A percentile compares a stretch with the other conserved stretches of the same genome.
Evolutionary conservation across 2,113 vertebrate genomes (phyloP).

Genomic region (Spheniscus mendiculus): DNA sequence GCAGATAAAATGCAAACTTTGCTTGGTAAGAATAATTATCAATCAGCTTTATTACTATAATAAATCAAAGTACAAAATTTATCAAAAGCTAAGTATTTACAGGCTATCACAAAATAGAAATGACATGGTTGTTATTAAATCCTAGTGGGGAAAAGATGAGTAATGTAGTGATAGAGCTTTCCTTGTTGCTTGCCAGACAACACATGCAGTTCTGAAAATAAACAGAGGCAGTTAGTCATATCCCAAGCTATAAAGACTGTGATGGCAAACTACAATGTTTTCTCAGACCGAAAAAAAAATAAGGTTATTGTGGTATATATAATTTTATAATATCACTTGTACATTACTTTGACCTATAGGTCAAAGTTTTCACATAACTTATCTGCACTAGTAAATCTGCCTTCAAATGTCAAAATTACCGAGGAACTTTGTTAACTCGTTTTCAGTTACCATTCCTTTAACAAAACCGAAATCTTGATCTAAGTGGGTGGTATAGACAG

Average conservation of each 20-base stretch:
- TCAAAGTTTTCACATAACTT: not conserved
- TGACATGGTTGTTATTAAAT: not conserved
- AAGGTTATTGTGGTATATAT: not conserved
- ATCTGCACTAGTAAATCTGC: not conserved
- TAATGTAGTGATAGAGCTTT: not conserved
- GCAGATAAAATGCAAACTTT: not conserved
- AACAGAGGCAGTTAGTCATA: not conserved
- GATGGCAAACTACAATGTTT: not conserved
- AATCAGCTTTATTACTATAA: constrained; percentile 21
- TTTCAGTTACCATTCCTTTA: not conserved
- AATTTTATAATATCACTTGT: not conserved
- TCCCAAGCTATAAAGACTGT: too few species aligned
- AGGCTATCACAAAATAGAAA: constrained; percentile 15
- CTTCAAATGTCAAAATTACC: not conserved
- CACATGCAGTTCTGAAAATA: not conserved
- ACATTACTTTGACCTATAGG: not conserved
- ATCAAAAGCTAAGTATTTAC: constrained; percentile 71
- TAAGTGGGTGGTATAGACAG: not conserved
- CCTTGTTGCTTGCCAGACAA: not conserved
- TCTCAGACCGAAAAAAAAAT: not conserved
- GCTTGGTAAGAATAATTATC: not conserved
- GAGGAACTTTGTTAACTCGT: not conserved
- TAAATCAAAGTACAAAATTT: constrained; percentile 70
- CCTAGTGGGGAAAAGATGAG: not conserved
- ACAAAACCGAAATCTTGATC: not conserved